These are phyloP conservation scores for Poecilia velifera DNA, from an alignment of 2,797 vertebrate species.

Conservation along the genomic window DNA sequence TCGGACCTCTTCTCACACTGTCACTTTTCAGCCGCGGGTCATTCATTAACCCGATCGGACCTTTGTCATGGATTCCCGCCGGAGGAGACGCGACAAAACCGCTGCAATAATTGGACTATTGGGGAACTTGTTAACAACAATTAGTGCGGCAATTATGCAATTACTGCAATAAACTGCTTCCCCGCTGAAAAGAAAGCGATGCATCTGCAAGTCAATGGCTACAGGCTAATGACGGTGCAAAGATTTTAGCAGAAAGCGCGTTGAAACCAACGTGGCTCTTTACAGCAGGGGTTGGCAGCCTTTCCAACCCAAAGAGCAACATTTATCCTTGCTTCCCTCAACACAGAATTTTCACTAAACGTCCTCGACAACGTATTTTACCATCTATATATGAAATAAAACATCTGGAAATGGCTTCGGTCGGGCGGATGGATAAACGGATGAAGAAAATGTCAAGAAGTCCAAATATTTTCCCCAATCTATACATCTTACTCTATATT, in stretches of 20 bases:
- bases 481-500: background rate
- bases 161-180: constrained; percentile 85
- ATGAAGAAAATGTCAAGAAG: background rate
- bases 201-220: constrained; percentile 79
- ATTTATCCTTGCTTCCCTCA: background rate
- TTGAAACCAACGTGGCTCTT: background rate
- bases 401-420: background rate
- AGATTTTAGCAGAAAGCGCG: background rate
- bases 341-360: background rate
- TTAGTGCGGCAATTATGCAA: constrained; percentile 86
- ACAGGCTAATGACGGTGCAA: constrained; percentile 7
- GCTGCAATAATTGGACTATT: constrained; percentile 80
- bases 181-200: constrained; percentile 46
- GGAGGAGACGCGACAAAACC: constrained; percentile 62
- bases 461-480: background rate
- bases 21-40: constrained; percentile 75
- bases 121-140: constrained; percentile 85
- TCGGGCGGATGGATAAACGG: background rate
- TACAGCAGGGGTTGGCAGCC: background rate
- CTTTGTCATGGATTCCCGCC: constrained; percentile 77
- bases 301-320: background rate
- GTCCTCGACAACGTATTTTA: background rate
- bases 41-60: constrained; percentile 79
- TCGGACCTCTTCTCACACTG: constrained; percentile 44
- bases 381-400: background rate